Evolutionary conservation across 2,888 invertebrate genomes (phyloP), one percentile per base, ranked within the genome.

Genomic region (Flexamia atlantica): DNA sequence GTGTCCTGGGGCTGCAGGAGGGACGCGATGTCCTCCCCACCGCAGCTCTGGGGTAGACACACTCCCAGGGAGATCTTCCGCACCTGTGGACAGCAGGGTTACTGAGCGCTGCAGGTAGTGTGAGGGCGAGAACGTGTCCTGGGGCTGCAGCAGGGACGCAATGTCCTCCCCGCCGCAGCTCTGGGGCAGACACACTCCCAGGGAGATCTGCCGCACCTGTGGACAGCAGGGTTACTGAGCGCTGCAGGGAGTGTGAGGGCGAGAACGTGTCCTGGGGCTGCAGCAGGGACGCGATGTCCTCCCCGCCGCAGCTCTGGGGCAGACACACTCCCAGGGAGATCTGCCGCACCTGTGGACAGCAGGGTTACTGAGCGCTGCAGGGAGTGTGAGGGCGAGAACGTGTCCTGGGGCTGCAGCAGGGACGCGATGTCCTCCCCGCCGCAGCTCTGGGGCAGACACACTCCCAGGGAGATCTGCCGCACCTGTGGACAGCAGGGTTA

Each of bases 321-420:
- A 97, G 90, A 88, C 97, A 97, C 17, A 95, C 90, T 0, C 97
- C 97, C 5, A 96, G 91, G 88, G 95, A 94, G 70, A 97, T 90
- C 3, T 93, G 92, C 88, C 95, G 93, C 50, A 93, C 92, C 96
- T 96, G 89, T 3, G 25, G 20, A 40, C 40, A 40, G 5, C n/a
- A n/a, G n/a, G n/a, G n/a, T n/a, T n/a, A n/a, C n/a, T n/a, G n/a
- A n/a, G n/a, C n/a, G n/a, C n/a, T n/a, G n/a, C n/a, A 40, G 5
- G 12, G 7, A 40, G 40, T 40, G 12, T 40, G 12, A 40, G 40
- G 40, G 40, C 12, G 40, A 40, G 40, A 12, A 40, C 7, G 7
- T 40, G 40, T 40, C 40, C 40, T 40, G 23, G 87, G 74, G 53
- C 86, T n/a, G 90, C 86, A 94, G 90, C 85, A 95, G 90, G 10